phyloP scores from a whole-genome alignment of 2,888 invertebrate species.

The Cryptocheilus praepositus region DNA sequence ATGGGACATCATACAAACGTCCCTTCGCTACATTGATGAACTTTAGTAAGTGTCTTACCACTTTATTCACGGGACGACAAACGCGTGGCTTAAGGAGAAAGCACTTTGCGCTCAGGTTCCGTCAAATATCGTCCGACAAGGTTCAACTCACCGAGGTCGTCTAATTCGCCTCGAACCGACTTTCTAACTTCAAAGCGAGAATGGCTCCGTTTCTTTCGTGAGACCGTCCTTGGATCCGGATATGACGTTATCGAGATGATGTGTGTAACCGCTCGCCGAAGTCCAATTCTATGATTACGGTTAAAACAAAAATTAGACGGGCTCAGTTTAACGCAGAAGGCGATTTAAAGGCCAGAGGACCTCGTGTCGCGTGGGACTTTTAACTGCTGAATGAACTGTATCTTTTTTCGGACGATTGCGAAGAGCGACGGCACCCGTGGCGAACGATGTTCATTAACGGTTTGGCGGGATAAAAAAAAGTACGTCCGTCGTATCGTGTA shows the following conservation, averaged over 20 bases:
- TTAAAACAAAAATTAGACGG: neutral
- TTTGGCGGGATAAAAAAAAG: too few species aligned
- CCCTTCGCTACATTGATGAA: too few species aligned
- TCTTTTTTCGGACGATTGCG: too few species aligned
- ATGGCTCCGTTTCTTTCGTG: constrained; percentile 22
- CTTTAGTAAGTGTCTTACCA: too few species aligned
- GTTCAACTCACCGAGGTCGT: neutral
- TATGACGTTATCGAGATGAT: constrained; percentile 12
- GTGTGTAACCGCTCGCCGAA: neutral
- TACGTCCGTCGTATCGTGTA: neutral
- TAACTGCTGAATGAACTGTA: too few species aligned
- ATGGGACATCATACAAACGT: too few species aligned
- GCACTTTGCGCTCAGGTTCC: too few species aligned
- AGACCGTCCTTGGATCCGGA: constrained; percentile 25
- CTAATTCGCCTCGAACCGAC: constrained; percentile 7
- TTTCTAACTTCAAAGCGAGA: constrained; percentile 32
- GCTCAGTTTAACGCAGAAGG: neutral
- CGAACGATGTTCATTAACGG: neutral
- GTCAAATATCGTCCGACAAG: constrained; percentile 23
- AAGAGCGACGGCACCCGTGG: too few species aligned
- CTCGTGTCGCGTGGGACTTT: too few species aligned
- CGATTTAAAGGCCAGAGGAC: neutral
- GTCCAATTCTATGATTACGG: neutral
- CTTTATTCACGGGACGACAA: too few species aligned
- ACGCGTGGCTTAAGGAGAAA: too few species aligned